Evolutionary conservation across 2,888 invertebrate genomes (phyloP), one percentile per base, ranked within the genome.

Genomic region (Hoplodrina ambigua): DNA sequence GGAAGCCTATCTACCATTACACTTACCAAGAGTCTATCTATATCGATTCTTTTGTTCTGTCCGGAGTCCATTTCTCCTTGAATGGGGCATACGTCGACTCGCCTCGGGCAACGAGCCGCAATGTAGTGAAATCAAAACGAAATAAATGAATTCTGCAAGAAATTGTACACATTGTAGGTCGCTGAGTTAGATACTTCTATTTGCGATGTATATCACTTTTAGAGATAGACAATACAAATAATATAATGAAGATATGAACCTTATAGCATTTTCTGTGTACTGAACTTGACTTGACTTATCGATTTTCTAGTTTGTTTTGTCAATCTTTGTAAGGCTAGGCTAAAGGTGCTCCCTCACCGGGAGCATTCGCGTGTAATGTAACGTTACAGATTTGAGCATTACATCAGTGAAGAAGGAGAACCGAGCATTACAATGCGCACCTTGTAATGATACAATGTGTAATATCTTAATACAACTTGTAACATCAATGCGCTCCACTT

Each of bases 101-200:
- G 78, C 76, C 62, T 52, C 66, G 50, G 73, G 78, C 73, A 65
- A 65, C 55, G 74, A 66, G 72, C 69, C 60, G 85, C 86, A 83
- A 81, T 88, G 86, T 77, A 87, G 84, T 77, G 76, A 80, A 85
- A 86, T 80, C 78, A 73, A 81, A 83, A 70, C 72, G 69, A 82
- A 84, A 77, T 74, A 78, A 82, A 85, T 70, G 54, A 76, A 69
- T 75, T 72, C 73, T 33, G 60, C 53, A 65, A 80, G 66, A 69
- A 37, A 58, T 63, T 13, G 10, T 71, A 53, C 46, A 54, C 49
- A 68, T 81, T 57, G 52, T 78, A 73, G 58, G 64, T 67, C 77
- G 75, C 77, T 53, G 58, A 72, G 68, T 66, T 63, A 80, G 53
- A 85, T 86, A 78, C 83, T 85, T 84, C 75, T 83, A 75, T 82